Evolutionary conservation across 2,888 invertebrate species (phyloP).

Genomic region (Chymomyza fuscimana): DNA sequence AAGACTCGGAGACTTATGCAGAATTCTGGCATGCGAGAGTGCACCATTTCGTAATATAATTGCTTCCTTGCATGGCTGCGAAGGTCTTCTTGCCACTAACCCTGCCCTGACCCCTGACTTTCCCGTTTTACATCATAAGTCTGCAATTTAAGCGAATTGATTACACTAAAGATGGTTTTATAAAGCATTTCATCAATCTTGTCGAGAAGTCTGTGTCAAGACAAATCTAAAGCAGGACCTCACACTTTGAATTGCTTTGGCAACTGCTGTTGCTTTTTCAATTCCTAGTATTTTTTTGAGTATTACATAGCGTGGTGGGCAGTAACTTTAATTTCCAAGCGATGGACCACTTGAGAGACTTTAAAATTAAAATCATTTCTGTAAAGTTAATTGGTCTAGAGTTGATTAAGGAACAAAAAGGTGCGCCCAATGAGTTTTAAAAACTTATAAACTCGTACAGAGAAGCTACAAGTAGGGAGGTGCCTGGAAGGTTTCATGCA

Average conservation of each 20-base stretch:
- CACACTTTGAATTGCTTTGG: neutral
- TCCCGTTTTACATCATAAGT: neutral
- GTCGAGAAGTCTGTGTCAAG: neutral
- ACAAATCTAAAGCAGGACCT: neutral
- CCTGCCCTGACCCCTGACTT: neutral
- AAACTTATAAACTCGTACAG: too few relatives aligned
- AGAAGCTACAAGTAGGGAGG: too few relatives aligned
- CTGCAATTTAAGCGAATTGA: neutral
- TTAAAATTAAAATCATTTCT: too few relatives aligned
- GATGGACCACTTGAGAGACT: too few relatives aligned
- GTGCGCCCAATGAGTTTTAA: too few relatives aligned
- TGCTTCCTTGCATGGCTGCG: constrained; percentile 45
- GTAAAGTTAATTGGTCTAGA: too few relatives aligned
- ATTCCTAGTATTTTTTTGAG: neutral
- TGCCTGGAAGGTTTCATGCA: too few relatives aligned
- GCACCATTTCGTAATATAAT: constrained; percentile 54
- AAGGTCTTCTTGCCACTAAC: neutral
- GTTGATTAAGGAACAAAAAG: too few relatives aligned
- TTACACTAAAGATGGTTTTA: neutral
- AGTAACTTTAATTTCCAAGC: too few relatives aligned
- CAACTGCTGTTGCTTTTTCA: neutral
- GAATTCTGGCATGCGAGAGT: neutral
- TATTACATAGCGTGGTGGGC: neutral
- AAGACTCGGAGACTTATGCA: neutral
- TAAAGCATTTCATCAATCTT: neutral